Percentiles rank a stretch among this genome's conserved stretches.
phyloP scores from a whole-genome alignment of 1,140 invertebrate species.

The Halesus radiatus region DNA sequence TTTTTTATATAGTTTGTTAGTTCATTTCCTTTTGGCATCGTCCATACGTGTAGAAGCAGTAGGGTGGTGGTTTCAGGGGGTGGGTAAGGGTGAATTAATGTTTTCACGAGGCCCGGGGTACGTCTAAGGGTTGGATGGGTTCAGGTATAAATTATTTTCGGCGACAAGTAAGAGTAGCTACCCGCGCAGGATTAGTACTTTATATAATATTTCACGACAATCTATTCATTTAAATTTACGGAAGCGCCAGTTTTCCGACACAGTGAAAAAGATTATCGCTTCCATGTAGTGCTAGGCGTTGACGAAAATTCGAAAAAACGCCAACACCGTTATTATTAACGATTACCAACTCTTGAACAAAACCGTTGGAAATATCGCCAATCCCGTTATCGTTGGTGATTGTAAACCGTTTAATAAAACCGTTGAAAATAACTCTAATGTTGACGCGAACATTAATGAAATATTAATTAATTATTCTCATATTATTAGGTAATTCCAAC shows the following conservation, averaged over 20 bases:
- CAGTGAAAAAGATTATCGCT: background rate
- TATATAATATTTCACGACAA: conserved; percentile 12
- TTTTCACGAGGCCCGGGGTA: conserved; percentile 7
- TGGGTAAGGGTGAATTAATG: conserved; percentile 1
- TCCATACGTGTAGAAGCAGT: background rate
- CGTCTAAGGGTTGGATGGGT: background rate
- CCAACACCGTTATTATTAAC: too few relatives aligned
- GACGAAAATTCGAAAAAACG: background rate
- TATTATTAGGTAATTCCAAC: too few relatives aligned
- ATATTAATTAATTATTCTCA: too few relatives aligned
- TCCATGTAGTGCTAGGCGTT: background rate
- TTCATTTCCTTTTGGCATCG: background rate
- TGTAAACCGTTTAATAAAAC: too few relatives aligned
- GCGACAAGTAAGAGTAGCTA: background rate
- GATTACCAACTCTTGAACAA: too few relatives aligned
- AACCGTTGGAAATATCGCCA: too few relatives aligned
- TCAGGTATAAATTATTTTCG: conserved; percentile 24
- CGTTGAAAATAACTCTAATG: too few relatives aligned
- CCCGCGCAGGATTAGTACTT: conserved; percentile 4
- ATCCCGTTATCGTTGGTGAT: too few relatives aligned
- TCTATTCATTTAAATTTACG: background rate
- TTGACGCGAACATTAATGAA: too few relatives aligned
- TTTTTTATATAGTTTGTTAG: too few relatives aligned
- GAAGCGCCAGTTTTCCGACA: background rate
- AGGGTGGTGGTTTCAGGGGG: background rate